Evolutionary conservation across 2,888 invertebrate genomes (phyloP).

Genomic region (Maniola hyperantus): DNA sequence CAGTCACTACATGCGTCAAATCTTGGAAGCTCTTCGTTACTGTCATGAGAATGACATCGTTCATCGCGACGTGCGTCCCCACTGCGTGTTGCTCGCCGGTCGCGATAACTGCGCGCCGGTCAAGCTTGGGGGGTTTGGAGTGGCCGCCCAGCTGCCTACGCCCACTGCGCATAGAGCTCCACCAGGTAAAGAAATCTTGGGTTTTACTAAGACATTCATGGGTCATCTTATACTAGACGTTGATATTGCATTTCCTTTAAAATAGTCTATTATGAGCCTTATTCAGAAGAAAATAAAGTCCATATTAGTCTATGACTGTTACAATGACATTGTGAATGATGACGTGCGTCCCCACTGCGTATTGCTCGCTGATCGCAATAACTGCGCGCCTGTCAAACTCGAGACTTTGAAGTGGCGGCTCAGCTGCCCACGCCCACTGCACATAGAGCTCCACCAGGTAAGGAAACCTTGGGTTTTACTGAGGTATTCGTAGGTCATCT

Average conservation of each 20-base stretch:
- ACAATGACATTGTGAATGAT: conserved; percentile 98
- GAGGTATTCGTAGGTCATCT: neutral
- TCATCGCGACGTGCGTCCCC: conserved; percentile 98
- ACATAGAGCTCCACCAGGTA: conserved; percentile 72
- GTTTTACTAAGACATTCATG: neutral
- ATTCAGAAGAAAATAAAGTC: no score
- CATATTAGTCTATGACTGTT: no score
- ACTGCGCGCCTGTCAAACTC: conserved; percentile 99
- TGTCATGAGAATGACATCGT: conserved; percentile 99
- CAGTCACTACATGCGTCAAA: conserved; percentile 99
- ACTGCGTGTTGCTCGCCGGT: conserved; percentile 97
- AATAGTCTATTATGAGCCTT: no score
- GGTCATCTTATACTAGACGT: neutral
- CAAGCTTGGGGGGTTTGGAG: conserved; percentile 98
- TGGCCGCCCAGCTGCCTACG: conserved; percentile 95
- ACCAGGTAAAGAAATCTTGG: conserved; percentile 52
- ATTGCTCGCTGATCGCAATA: conserved; percentile 96
- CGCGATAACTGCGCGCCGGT: conserved; percentile 99
- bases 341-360: conserved; percentile 99
- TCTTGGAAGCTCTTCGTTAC: conserved; percentile 97
- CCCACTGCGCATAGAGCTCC: conserved; percentile 83
- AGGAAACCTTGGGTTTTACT: conserved; percentile 2
- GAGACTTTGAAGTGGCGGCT: conserved; percentile 97
- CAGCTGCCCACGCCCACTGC: conserved; percentile 91
- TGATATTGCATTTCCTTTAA: no score